Base-by-base conservation (phyloP, 2,888 invertebrate species). In the Drosophila eohydei region DNA sequence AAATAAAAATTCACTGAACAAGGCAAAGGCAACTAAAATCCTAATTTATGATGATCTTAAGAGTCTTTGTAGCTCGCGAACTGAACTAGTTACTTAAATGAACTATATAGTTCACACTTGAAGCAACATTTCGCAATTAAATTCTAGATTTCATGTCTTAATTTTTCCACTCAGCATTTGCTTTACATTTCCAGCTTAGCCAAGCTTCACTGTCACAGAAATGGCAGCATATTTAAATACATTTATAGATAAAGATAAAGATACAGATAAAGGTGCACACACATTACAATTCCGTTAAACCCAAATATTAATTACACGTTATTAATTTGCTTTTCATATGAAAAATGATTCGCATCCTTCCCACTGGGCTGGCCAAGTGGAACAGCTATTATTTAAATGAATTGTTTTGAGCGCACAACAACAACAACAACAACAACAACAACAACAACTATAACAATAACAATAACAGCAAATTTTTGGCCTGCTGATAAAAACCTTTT, bases 301-400 rank as follows among this genome's bases (percentile, higher is more conserved):
- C 79, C 74, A 86, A 50, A 85, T 88, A 86, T 86, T 89, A 89
- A 86, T 86, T 86, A 81, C 80, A 78, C 68, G 82, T 85, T 89
- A 86, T 86, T 89, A 88, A 86, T 86, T 87, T 84, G 52, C 76
- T 63, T 70, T 66, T 48, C 32, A 59, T 61, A 86, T 88, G 88
- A 85, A 82, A 89, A 89, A 89, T 89, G 79, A 87, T 84, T 74
- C 76, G 76, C 65, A 89, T 87, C 84, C 81, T 71, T 71, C 12
- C 41, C 11, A 38, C 46, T 58, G 75, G 61, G 56, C 64, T 38
- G 70, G 48, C 34, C 70, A 83, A 89, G 85, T 81, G 80, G 69
- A 50, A 68, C 51, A 32, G 85, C 85, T 86, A 89, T 85, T 89
- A 89, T 89, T 87, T 87, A 85, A 85, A 89, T 89, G 89, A 85